Evolutionary conservation across 2,888 invertebrate genomes (phyloP).

Genomic region (Nycteola revayana): DNA sequence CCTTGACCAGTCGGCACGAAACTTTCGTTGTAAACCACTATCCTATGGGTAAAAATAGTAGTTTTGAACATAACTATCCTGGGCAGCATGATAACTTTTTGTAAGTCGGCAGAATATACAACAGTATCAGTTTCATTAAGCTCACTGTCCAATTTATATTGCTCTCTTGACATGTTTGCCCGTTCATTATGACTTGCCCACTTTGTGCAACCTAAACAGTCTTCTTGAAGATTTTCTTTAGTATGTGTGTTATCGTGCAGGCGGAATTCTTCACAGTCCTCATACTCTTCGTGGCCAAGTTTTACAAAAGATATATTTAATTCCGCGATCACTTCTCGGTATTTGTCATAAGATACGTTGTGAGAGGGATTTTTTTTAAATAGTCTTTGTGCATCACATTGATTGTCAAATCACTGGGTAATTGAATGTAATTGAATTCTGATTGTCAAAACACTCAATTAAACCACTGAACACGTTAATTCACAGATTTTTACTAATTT

Average conservation of each 20-base stretch:
- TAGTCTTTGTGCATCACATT: slow-evolving; percentile 11
- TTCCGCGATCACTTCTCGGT: slow-evolving; percentile 9
- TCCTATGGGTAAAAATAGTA: slow-evolving; percentile 9
- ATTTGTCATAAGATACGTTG: slow-evolving; percentile 12
- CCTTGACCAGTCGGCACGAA: slow-evolving; percentile 7
- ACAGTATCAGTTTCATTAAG: slow-evolving; percentile 1
- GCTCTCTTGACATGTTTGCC: slow-evolving; percentile 10
- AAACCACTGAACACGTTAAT: too few species aligned
- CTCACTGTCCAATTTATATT: slow-evolving; percentile 10
- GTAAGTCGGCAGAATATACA: slow-evolving; percentile 4
- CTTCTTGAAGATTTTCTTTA: slow-evolving; percentile 14
- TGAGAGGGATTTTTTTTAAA: slow-evolving; percentile 7
- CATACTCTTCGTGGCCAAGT: slow-evolving; percentile 19
- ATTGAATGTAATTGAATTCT: too few species aligned
- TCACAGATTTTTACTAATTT: too few species aligned
- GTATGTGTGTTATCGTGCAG: slow-evolving; percentile 13
- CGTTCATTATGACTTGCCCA: slow-evolving; percentile 8
- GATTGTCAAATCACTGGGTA: slow-evolving; percentile 7
- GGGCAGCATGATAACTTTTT: slow-evolving; percentile 9
- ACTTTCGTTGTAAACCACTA: slow-evolving; percentile 11
- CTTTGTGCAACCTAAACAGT: slow-evolving; percentile 13
- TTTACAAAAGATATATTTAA: slow-evolving; percentile 17
- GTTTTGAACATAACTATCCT: slow-evolving; percentile 7
- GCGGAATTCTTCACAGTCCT: slow-evolving; percentile 15
- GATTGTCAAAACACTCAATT: too few species aligned